Percentiles rank a stretch among this genome's conserved stretches.
phyloP scores from a whole-genome alignment of 92 coral and sea anemone species.

The Siderastrea siderea region DNA sequence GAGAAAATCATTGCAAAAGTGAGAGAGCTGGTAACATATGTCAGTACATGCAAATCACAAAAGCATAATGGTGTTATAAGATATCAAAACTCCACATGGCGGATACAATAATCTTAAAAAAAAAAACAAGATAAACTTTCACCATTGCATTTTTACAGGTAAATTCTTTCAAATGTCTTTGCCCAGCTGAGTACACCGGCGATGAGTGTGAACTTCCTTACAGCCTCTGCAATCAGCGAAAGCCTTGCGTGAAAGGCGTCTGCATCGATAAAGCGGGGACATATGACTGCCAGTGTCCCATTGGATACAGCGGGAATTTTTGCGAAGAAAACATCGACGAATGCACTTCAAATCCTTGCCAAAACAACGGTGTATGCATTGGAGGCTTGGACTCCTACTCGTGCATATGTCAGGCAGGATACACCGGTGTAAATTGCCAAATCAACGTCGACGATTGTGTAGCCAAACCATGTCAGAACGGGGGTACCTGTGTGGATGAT shows the following conservation, averaged over 20 bases:
- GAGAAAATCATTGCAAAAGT: too few relatives aligned
- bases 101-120: too few relatives aligned
- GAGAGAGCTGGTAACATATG: too few relatives aligned
- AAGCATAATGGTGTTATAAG: too few relatives aligned
- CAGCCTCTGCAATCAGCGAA: constrained; percentile 65
- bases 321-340: constrained; percentile 78
- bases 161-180: constrained; percentile 77
- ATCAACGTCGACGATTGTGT: constrained; percentile 84
- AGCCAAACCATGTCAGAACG: constrained; percentile 80
- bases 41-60: too few relatives aligned
- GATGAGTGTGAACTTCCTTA: constrained; percentile 79
- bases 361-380: constrained; percentile 73
- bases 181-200: constrained; percentile 80
- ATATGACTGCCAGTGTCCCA: constrained; percentile 77
- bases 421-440: constrained; percentile 70
- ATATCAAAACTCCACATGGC: too few relatives aligned
- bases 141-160: too few relatives aligned
- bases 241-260: constrained; percentile 83
- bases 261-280: constrained; percentile 83
- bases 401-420: constrained; percentile 63
- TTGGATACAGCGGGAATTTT: constrained; percentile 76
- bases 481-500: constrained; percentile 76
- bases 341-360: constrained; percentile 75
- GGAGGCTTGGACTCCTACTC: constrained; percentile 51
- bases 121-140: too few relatives aligned